Evolutionary conservation across 2,113 vertebrate species (phyloP).

Genomic region (Callorhinus ursinus): DNA sequence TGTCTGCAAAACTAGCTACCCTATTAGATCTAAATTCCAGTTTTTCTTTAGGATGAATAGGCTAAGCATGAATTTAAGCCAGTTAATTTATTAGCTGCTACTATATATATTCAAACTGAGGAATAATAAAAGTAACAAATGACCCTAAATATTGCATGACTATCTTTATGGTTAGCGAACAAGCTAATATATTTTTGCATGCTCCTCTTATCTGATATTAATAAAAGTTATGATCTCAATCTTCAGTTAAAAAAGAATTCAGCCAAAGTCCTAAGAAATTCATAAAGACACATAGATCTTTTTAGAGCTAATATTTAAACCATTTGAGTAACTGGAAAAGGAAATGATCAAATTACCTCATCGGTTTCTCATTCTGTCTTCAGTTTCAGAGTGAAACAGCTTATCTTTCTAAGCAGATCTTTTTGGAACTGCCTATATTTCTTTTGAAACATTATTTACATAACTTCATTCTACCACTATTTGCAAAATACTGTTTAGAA

Average conservation of each 20-base stretch:
- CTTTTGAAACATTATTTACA: slow-evolving; percentile 3
- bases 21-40: neutral
- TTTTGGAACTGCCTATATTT: neutral
- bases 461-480: neutral
- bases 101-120: neutral
- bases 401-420: neutral
- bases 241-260: slow-evolving; percentile 19
- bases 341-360: slow-evolving; percentile 25
- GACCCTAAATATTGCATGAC: slow-evolving; percentile 34
- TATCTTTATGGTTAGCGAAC: slow-evolving; percentile 32
- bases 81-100: slow-evolving; percentile 49
- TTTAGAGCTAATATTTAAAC: slow-evolving; percentile 35
- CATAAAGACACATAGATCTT: slow-evolving; percentile 12
- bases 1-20: neutral
- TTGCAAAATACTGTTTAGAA: slow-evolving; percentile 4
- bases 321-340: slow-evolving; percentile 9
- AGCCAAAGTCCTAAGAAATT: neutral
- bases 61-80: slow-evolving; percentile 25
- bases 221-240: slow-evolving; percentile 50
- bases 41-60: slow-evolving; percentile 4
- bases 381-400: neutral
- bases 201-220: slow-evolving; percentile 49
- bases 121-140: slow-evolving; percentile 38
- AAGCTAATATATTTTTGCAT: slow-evolving; percentile 21
- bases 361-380: neutral